phyloP scores from a whole-genome alignment of 1,140 invertebrate genomes.

The Cheumatopsyche charites region DNA sequence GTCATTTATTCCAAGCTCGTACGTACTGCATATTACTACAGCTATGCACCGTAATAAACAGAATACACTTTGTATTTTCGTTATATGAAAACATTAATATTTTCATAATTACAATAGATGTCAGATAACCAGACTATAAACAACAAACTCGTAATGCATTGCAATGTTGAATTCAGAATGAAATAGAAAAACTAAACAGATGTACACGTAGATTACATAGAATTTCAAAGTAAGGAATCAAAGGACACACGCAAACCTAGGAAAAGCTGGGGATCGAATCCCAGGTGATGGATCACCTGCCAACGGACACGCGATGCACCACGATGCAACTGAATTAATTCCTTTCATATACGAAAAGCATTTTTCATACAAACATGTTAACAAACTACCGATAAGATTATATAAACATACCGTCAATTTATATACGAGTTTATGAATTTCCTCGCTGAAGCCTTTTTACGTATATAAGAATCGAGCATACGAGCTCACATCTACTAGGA shows the following conservation, averaged over 20 bases:
- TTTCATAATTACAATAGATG: too few species aligned
- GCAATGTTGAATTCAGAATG: too few species aligned
- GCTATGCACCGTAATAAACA: too few species aligned
- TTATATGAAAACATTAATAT: conserved; percentile 6
- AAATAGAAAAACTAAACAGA: not conserved
- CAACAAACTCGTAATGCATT: too few species aligned
- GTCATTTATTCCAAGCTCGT: too few species aligned
- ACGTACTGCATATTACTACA: too few species aligned
- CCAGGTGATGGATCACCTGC: conserved; percentile 26
- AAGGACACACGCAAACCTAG: conserved; percentile 14
- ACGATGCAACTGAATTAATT: conserved; percentile 31
- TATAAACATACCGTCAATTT: conserved; percentile 29
- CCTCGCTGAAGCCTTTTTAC: not conserved
- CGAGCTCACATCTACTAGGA: not conserved
- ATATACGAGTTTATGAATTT: conserved; percentile 14
- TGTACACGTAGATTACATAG: not conserved
- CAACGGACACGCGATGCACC: conserved; percentile 28
- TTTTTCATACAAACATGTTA: conserved; percentile 35
- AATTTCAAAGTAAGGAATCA: not conserved
- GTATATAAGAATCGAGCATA: too few species aligned
- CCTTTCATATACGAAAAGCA: conserved; percentile 13
- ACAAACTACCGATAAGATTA: conserved; percentile 33
- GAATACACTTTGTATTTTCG: not conserved
- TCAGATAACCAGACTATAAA: too few species aligned
- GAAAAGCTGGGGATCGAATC: not conserved